A percentile compares a stretch with the other conserved stretches of the same genome.
Evolutionary conservation across 1,140 invertebrate genomes (phyloP).

Genomic region (Proctacanthus coquilletti): DNA sequence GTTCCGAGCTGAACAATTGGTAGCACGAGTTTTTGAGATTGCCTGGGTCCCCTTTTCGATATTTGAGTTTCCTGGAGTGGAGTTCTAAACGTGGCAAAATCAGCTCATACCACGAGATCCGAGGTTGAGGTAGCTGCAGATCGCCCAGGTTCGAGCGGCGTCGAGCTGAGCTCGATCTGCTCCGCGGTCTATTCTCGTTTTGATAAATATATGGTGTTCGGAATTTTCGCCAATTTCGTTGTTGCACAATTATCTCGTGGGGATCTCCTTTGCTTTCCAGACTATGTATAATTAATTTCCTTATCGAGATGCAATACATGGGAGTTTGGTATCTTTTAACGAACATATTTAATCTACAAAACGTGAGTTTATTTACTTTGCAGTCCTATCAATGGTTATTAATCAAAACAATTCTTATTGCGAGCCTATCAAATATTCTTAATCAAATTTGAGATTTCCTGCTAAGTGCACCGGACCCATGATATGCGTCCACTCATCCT

Average conservation of each 20-base stretch:
- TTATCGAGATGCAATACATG: background rate
- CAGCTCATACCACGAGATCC: no score
- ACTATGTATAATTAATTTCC: background rate
- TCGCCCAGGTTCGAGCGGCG: no score
- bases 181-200: no score
- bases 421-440: background rate
- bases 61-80: no score
- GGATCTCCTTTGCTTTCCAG: background rate
- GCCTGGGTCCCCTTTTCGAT: no score
- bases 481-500: background rate
- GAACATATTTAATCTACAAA: constrained; percentile 1
- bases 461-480: no score
- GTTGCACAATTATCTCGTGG: background rate
- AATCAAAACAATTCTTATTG: background rate
- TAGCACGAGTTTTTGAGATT: no score
- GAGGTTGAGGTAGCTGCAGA: no score
- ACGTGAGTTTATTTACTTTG: background rate
- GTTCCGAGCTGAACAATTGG: no score
- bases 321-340: constrained; percentile 1
- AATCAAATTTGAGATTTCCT: background rate
- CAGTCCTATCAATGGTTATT: background rate
- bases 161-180: no score
- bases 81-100: no score
- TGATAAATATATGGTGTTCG: background rate
- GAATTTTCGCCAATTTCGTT: background rate